Percentiles rank a stretch among this genome's conserved stretches.
Evolutionary conservation across 1,140 invertebrate species (phyloP).

Genomic region (Bombyx mandarina): DNA sequence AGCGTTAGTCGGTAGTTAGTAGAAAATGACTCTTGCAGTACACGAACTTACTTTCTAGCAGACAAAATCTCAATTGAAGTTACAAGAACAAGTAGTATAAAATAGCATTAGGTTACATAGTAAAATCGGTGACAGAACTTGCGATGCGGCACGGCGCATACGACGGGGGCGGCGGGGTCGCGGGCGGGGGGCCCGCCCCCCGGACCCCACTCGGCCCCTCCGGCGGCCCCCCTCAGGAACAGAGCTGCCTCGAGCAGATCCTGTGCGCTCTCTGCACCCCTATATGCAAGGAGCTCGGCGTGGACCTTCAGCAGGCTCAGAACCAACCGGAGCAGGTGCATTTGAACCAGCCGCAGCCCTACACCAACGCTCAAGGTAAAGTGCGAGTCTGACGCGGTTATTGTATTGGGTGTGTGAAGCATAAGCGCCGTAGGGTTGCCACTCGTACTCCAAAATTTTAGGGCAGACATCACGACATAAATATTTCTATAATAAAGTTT

Average conservation of each 20-base stretch:
- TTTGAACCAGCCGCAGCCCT: slow-evolving; percentile 49
- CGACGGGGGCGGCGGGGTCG: slow-evolving; percentile 31
- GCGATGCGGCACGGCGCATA: slow-evolving; percentile 48
- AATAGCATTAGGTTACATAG: not conserved
- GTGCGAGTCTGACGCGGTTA: not conserved
- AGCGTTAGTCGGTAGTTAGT: too few relatives aligned
- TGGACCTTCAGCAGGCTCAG: slow-evolving; percentile 54
- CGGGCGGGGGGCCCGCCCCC: slow-evolving; percentile 8
- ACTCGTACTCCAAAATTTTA: too few relatives aligned
- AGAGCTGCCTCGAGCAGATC: slow-evolving; percentile 60
- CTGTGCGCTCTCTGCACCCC: slow-evolving; percentile 61
- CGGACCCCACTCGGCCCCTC: slow-evolving; percentile 4
- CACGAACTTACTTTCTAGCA: too few relatives aligned
- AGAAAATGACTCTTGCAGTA: too few relatives aligned
- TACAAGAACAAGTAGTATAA: too few relatives aligned
- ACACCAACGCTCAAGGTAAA: slow-evolving; percentile 26
- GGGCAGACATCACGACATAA: too few relatives aligned
- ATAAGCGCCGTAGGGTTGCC: too few relatives aligned
- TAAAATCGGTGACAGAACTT: slow-evolving; percentile 31
- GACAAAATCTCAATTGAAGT: too few relatives aligned
- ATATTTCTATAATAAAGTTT: too few relatives aligned
- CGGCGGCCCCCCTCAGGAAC: slow-evolving; percentile 22
- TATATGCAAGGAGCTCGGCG: slow-evolving; percentile 67
- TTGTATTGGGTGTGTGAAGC: not conserved
- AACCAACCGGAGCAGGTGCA: slow-evolving; percentile 31